Evolutionary conservation across 2,888 invertebrate species (phyloP), one percentile per base, ranked within the genome.

Genomic region (Parnassius apollo): DNA sequence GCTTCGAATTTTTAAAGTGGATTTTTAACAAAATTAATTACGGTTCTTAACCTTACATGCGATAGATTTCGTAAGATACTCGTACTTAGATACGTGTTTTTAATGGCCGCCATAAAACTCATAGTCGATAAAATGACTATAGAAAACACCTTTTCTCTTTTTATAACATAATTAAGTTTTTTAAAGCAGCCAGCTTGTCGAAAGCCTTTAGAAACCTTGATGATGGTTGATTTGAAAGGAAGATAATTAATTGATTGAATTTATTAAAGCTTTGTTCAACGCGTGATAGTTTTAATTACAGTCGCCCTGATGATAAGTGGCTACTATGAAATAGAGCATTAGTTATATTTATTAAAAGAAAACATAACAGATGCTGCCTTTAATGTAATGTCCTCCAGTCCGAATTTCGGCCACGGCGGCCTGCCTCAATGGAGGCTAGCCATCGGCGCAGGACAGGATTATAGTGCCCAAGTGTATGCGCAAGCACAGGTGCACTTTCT

Each of bases 1-100:
- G 85, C 86, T 66, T 77, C 65, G 72, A 79, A 89, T 88, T 76
- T 76, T 83, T 85, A 76, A 78, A 75, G 79, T 70, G 73, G 78
- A 78, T 77, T 77, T 82, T 80, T 75, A 75, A 81, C 75, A 71
- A 81, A 86, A 89, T 87, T 86, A 83, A 88, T 88, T 85, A 78
- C 79, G 66, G 76, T 74, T 77, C 79, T 82, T 80, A 81, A 77
- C 67, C 61, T 65, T 71, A 76, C 73, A 74, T 72, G 76, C 78
- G 80, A 86, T 84, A 85, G 83, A 83, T 85, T 81, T 78, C 75
- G 74, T 74, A 71, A 81, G 82, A 83, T 85, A 83, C 79, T 80
- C 78, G 83, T 85, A 83, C 79, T 80, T 79, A 79, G 84, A 81
- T 82, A 85, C 72, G 85, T 82, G 83, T 85, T 78, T 75, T 83